Conservation (phyloP, 2,113 vertebrate genomes). For the Guaruba guarouba region DNA sequence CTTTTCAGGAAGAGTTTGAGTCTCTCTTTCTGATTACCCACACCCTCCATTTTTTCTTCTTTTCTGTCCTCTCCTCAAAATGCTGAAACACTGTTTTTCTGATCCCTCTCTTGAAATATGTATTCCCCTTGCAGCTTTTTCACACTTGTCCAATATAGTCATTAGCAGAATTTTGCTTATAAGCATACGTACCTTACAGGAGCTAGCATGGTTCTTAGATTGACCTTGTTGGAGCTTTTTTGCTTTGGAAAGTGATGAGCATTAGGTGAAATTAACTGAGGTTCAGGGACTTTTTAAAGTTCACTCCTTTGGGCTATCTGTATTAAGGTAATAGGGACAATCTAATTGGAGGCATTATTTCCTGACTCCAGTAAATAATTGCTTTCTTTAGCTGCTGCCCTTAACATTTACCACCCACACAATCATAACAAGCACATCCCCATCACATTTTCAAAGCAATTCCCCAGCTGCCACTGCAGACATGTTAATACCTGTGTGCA, state of each 20-base stretch:
- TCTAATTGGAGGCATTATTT: not conserved
- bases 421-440: not conserved
- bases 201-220: not conserved
- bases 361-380: not conserved
- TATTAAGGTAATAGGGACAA: not conserved
- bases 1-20: not conserved
- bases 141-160: not conserved
- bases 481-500: not conserved
- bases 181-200: not conserved
- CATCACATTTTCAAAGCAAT: not conserved
- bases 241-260: not conserved
- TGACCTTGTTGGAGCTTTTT: not conserved
- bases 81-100: not conserved
- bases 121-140: not conserved
- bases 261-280: not conserved
- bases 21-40: not conserved
- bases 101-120: not conserved
- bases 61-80: not conserved
- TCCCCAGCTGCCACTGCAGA: not conserved
- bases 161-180: not conserved
- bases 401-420: not conserved
- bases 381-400: not conserved
- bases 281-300: not conserved
- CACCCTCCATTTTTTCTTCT: not conserved
- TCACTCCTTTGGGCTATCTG: not conserved